Base-by-base conservation (phyloP, 2,888 invertebrate genomes). In the Meiosimyza decipiens region DNA sequence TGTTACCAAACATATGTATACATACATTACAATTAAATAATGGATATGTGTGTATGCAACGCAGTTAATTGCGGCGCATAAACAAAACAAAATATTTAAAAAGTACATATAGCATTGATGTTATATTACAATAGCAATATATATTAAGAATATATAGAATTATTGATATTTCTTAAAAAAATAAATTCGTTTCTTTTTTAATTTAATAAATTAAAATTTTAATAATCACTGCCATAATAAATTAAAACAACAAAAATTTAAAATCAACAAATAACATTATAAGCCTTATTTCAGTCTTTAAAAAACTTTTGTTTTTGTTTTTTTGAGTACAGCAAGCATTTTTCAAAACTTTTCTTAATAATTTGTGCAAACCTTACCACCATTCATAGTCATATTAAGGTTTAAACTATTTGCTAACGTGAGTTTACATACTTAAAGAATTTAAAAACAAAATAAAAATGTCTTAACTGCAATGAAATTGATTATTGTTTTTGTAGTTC, bases 41-140 rank as follows among this genome's bases (percentile, higher is more conserved):
- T 50, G 16, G 28, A 50, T 64, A 64, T 64, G 64, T 64, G 51
- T 64, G 64, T 2, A 28, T 28, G 22, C 22, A 22, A 22, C 22
- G 22, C 22, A 22, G 22, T 22, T 22, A 22, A 22, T 22, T 22
- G 22, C 22, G 22, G 22, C 22, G 22, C 22, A 22, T 22, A 22
- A 28, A 28, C 28, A 28, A 28, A 28, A 28, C 28, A 40, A 40
- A 40, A 40, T 64, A 64, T 50, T 64, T 52, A 51, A 64, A 64
- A 18, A 13, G 52, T 51, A 64, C 51, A 64, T 64, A 64, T 50
- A 64, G 64, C 64, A 50, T 64, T 64, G 64, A 64, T 64, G 64
- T 64, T 64, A 64, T 51, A 40, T 40, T 40, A 63, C 63, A 63
- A 63, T 63, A 63, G 63, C 49, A 60, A 60, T 60, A 33, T 7